Evolutionary conservation across 35 echinoderm and acorn worm species (phyloP).

Genomic region (Ptychodera flava): DNA sequence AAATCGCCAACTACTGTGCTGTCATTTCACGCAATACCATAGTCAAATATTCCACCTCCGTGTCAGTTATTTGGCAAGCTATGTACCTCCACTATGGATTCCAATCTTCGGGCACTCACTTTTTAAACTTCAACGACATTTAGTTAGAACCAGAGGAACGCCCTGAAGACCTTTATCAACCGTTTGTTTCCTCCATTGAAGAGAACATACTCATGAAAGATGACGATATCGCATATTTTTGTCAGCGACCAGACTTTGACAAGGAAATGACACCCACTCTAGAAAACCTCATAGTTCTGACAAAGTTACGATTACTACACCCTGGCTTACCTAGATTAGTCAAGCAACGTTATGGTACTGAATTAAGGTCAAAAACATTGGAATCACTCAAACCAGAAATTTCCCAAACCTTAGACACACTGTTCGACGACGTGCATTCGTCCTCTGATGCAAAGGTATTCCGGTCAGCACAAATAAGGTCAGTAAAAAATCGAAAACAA

Average conservation of each 20-base stretch:
- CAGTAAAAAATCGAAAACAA: background rate
- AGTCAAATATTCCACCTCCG: no score
- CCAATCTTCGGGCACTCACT: no score
- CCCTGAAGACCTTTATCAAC: slow-evolving; percentile 42
- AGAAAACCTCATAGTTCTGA: no score
- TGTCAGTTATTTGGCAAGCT: no score
- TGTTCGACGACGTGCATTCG: background rate
- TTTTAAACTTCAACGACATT: slow-evolving; percentile 24
- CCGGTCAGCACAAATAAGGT: background rate
- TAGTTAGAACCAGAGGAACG: slow-evolving; percentile 30
- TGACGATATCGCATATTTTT: slow-evolving; percentile 39
- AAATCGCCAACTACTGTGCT: no score
- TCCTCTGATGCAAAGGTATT: background rate
- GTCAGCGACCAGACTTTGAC: no score
- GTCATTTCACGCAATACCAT: no score
- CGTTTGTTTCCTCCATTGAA: slow-evolving; percentile 28
- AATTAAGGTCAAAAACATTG: slow-evolving; percentile 27
- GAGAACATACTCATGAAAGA: slow-evolving; percentile 10
- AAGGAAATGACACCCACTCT: no score
- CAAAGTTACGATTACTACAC: slow-evolving; percentile 8
- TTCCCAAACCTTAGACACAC: slow-evolving; percentile 21
- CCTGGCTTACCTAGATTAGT: slow-evolving; percentile 12
- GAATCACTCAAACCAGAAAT: slow-evolving; percentile 42
- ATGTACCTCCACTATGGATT: no score
- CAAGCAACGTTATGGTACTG: slow-evolving; percentile 35